These are phyloP conservation scores for Umimayanthus kanabou DNA, from an alignment of 92 coral and sea anemone genomes.

Conservation along the genomic window DNA sequence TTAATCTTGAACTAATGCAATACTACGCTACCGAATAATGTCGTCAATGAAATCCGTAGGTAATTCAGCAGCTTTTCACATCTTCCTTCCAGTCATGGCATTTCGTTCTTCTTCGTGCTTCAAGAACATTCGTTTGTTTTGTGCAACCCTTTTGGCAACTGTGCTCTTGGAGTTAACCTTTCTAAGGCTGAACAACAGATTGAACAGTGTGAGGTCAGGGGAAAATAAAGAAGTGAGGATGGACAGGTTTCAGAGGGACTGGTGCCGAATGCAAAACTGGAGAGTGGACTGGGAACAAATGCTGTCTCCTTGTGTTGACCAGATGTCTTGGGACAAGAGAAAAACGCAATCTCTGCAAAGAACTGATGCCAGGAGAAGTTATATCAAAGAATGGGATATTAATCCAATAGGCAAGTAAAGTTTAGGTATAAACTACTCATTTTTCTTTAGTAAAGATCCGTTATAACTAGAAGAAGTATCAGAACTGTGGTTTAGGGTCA, in stretches of 20 bases:
- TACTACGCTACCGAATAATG: not conserved
- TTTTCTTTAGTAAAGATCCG: not conserved
- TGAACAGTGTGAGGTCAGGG: not conserved
- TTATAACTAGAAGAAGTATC: too few species aligned
- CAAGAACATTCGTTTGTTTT: not conserved
- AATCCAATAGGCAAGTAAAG: conserved; percentile 12
- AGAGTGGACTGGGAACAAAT: conserved; percentile 34
- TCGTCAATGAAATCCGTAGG: not conserved
- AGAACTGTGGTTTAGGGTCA: too few species aligned
- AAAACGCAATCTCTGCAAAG: not conserved
- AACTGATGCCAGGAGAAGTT: conserved; percentile 23
- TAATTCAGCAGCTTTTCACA: not conserved
- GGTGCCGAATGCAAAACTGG: conserved; percentile 44
- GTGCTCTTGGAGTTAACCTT: not conserved
- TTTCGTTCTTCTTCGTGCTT: not conserved
- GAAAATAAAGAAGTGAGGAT: not conserved
- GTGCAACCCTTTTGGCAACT: not conserved
- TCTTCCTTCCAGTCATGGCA: conserved; percentile 10
- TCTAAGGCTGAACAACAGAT: not conserved
- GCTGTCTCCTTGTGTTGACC: conserved; percentile 18
- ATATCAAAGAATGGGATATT: conserved; percentile 18
- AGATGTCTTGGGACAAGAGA: conserved; percentile 40
- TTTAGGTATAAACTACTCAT: too few species aligned
- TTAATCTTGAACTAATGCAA: too few species aligned
- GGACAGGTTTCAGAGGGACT: conserved; percentile 13